Conservation (phyloP, 2,888 invertebrate genomes). For the Elegia similella region DNA sequence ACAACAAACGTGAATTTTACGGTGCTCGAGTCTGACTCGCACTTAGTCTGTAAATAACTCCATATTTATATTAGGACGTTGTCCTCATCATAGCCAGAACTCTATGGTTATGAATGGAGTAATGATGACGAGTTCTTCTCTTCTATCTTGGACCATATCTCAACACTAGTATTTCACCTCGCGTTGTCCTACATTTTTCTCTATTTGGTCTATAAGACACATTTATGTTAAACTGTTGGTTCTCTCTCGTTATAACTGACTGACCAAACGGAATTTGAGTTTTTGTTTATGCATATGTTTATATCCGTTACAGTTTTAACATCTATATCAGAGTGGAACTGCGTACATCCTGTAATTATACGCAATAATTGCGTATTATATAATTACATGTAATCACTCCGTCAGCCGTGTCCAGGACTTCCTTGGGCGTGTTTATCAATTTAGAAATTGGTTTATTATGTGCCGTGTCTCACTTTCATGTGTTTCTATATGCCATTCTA, state of each 20-base stretch:
- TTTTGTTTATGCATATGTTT: neutral
- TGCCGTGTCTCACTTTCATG: neutral
- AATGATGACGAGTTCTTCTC: neutral
- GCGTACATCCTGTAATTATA: slow-evolving; percentile 11
- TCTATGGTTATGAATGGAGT: too few species aligned
- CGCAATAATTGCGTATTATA: neutral
- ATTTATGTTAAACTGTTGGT: slow-evolving; percentile 4
- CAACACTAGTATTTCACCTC: slow-evolving; percentile 16
- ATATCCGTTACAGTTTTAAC: slow-evolving; percentile 2
- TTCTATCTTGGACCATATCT: neutral
- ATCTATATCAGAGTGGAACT: slow-evolving; percentile 5
- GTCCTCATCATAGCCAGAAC: too few species aligned
- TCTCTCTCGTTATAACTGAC: slow-evolving; percentile 9
- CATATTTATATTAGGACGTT: too few species aligned
- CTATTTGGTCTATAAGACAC: slow-evolving; percentile 13
- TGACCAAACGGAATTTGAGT: neutral
- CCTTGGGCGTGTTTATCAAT: neutral
- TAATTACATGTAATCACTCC: neutral
- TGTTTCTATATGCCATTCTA: too few species aligned
- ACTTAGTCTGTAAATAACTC: too few species aligned
- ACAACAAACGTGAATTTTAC: too few species aligned
- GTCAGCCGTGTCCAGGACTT: neutral
- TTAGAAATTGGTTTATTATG: too few species aligned
- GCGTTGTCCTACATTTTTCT: slow-evolving; percentile 15
- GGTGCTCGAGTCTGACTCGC: too few species aligned